Evolutionary conservation across 2,797 vertebrate genomes (phyloP), one percentile per base, ranked within the genome.

Genomic region (Danio jaintianensis): DNA sequence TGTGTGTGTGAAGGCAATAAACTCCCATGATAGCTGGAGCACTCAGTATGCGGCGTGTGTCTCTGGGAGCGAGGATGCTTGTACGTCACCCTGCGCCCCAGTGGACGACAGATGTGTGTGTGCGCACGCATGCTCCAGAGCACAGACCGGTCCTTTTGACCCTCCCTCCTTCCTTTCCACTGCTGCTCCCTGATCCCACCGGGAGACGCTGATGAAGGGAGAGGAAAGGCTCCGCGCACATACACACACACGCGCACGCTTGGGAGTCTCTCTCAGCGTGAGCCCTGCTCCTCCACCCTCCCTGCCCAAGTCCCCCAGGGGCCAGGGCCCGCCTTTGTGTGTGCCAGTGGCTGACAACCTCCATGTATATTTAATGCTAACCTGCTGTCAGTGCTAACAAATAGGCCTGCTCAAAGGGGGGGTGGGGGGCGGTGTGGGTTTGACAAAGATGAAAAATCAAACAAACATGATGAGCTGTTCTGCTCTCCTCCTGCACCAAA

Each of bases 281-380:
- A 82, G 79, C 82, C 87, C 89, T 58, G 75, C 78, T 72, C 75
- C 86, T 83, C 79, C 79, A 82, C 77, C 86, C 85, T 90, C 89
- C 89, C 86, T 59, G 86, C 86, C 85, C 80, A 29, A 58, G 87
- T 88, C 89, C 90, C 91, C 91, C 81, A 85, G 90, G 91, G 89
- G 87, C 82, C 77, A 73, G 83, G 47, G 78, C 87, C 88, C 84
- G 92, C 90, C 92, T 94, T 94, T 95, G 93, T 93, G 91, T 92
- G 92, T 84, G 87, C 90, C 90, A 92, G 90, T 89, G 91, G 90
- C 91, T 94, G 92, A 93, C 91, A 93, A 90, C 92, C 92, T 90
- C 92, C 92, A 94, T 94, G 93, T 94, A 94, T 94, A 94, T 94
- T 95, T 94, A 94, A 94, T 95, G 93, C 91, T 94, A 94, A 94